Evolutionary conservation across 2,113 vertebrate species (phyloP), one percentile per base, ranked within the genome.

Genomic region (Sisor rabdophorus): DNA sequence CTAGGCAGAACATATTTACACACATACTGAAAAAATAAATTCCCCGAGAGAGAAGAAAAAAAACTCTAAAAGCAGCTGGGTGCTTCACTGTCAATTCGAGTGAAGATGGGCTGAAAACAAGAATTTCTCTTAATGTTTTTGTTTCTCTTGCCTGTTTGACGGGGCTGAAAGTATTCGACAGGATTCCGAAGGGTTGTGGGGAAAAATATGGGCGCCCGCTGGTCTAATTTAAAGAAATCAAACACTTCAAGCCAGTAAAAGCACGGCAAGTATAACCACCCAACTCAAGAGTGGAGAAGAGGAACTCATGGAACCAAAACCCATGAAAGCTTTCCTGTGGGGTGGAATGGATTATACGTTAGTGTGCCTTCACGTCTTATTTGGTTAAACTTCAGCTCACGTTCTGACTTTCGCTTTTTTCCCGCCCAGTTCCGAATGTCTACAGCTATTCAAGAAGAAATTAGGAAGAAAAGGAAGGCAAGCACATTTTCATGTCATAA

Each of bases 261-360:
- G 47, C 47, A 52, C 65, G 20, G 24, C 0, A 5, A 11, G 16
- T 30, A 7, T 52, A 16, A 52, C 8, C 2, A 9, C 19, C 16
- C 28, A 19, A 22, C 44, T 48, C 44, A 26, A 20, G 40, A 48
- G 40, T 30, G 13, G 3, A 7, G 12, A 17, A 16, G 24, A 68
- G 65, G 24, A 68, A 68, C 17, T 2, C 26, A 24, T 50, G 15
- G 64, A 50, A 68, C 64, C 47, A 52, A 69, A 69, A 50, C 28
- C 24, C 24, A 69, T 69, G 47, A 50, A 19, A 19, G 9, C 28
- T 52, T 52, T 15, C 40, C 16, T 28, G 11, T 69, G 12, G 12
- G 65, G 20, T 69, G 9, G 47, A 28, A 30, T 30, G 17, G 48
- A 52, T 69, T 52, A 19, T 30, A 52, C 28, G 24, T 52, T 26